A percentile compares a stretch with the other conserved stretches of the same genome.
Evolutionary conservation across 2,113 vertebrate genomes (phyloP).

Genomic region (Oryzias woworae): DNA sequence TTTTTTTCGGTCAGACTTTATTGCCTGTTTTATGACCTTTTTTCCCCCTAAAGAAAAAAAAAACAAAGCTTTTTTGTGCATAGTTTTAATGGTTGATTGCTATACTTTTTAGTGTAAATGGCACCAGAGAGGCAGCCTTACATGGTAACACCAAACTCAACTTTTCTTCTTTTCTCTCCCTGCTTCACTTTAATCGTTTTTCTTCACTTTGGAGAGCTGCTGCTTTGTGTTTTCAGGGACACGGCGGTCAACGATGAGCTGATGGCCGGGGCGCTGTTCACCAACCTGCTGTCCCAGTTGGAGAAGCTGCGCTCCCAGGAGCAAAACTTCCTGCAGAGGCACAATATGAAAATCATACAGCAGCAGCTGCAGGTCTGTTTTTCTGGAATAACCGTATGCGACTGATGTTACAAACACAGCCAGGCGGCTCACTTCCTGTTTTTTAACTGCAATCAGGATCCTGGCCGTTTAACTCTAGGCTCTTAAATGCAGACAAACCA

Average conservation of each 20-base stretch:
- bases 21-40: too few species aligned
- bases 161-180: background rate
- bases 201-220: background rate
- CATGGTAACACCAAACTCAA: too few species aligned
- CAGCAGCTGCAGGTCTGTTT: slow-evolving; percentile 87
- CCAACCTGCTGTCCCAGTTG: slow-evolving; percentile 88
- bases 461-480: too few species aligned
- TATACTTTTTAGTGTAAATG: too few species aligned
- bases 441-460: too few species aligned
- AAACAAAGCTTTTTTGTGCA: too few species aligned
- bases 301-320: slow-evolving; percentile 89
- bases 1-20: too few species aligned
- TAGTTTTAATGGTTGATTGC: too few species aligned
- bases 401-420: too few species aligned
- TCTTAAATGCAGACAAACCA: background rate
- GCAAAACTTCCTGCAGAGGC: slow-evolving; percentile 91
- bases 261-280: slow-evolving; percentile 87
- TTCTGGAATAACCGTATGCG: background rate
- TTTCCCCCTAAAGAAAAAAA: too few species aligned
- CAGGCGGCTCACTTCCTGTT: too few species aligned
- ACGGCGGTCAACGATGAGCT: slow-evolving; percentile 85
- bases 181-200: background rate
- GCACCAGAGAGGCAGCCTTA: too few species aligned
- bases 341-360: slow-evolving; percentile 95
- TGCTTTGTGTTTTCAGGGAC: slow-evolving; percentile 62